Percentiles rank a stretch among this genome's conserved stretches.
These are phyloP conservation scores for Pao palembangensis DNA, from an alignment of 2,113 vertebrate species.

Conservation along the genomic window DNA sequence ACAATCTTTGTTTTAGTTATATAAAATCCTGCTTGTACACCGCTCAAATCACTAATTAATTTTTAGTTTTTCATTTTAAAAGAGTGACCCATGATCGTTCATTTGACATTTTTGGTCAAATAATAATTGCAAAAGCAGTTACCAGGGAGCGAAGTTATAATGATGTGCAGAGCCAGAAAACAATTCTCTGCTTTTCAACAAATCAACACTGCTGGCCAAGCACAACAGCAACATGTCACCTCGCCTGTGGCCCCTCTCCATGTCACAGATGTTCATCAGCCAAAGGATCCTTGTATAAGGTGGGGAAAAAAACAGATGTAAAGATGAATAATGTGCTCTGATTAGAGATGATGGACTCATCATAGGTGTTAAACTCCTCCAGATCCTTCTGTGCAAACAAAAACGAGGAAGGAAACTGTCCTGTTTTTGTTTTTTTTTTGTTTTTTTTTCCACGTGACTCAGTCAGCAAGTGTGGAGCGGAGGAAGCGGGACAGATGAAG, in stretches of 20 bases:
- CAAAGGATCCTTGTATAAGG: background rate
- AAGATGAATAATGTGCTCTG: background rate
- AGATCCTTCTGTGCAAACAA: background rate
- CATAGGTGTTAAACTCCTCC: too few relatives aligned
- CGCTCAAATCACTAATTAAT: slow-evolving; percentile 11
- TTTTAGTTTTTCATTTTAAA: slow-evolving; percentile 16
- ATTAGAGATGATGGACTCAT: too few relatives aligned
- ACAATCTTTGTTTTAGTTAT: background rate
- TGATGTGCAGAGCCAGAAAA: slow-evolving; percentile 31
- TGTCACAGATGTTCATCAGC: background rate
- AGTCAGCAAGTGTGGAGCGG: slow-evolving; percentile 24
- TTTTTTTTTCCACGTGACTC: slow-evolving; percentile 26
- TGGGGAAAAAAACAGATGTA: background rate
- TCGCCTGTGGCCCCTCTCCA: background rate
- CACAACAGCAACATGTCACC: background rate
- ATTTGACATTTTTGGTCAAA: slow-evolving; percentile 2
- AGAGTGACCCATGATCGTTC: slow-evolving; percentile 24
- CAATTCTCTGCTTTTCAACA: slow-evolving; percentile 11
- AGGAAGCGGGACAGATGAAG: slow-evolving; percentile 46
- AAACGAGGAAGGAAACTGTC: too few relatives aligned
- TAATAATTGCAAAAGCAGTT: slow-evolving; percentile 15
- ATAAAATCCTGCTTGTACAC: background rate
- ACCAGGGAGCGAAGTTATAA: slow-evolving; percentile 16
- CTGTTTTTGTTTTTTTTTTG: background rate
- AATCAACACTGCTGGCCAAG: too few relatives aligned